Base-by-base conservation (phyloP, 2,797 vertebrate species). In the Discoglossus pictus region DNA sequence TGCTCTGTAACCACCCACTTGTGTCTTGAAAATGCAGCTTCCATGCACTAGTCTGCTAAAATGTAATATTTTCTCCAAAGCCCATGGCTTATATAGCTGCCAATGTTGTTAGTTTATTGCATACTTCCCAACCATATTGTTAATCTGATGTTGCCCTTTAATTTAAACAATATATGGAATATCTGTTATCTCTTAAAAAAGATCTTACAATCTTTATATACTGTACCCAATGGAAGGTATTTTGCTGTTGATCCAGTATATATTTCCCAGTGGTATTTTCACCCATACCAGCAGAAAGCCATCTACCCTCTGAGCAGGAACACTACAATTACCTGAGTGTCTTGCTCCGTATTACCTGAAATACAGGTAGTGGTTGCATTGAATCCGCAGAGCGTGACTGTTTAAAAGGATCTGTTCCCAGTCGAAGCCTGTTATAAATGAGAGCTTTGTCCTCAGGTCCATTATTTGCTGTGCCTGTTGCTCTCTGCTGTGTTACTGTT, bases 361-460 rank as follows among this genome's bases (percentile, higher is more conserved):
- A 64, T 63, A 51, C 60, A 55, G 60, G 68, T 58, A 70, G 43
- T 24, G 60, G 52, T 31, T 36, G 36, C 52, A 25, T 13, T 43
- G 44, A 24, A 51, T 44, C 65, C 46, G 17, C 55, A 34, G 54
- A 61, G 65, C 65, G 39, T 68, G 56, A 70, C 68, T 50, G 46
- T 40, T 20, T 21, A 34, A 54, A 35, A 54, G 50, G 58, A 17
- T 35, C 16, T 50, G 34, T 36, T 51, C 11, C 24, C 48, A 36
- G 34, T n/a, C 20, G 25, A 42, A 40, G 8, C 38, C 25, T n/a
- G 20, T 17, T 20, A 56, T 70, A 35, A 63, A 63, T 52, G 67
- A 10, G 20, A 50, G 25, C 60, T 48, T 70, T 70, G 67, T 70
- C 56, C 51, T 13, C 11, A 3, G 42, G 12, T 16, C 43, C 23